These are phyloP conservation scores for Malacoraja senta DNA, from an alignment of 2,797 vertebrate genomes.

Conservation along the genomic window DNA sequence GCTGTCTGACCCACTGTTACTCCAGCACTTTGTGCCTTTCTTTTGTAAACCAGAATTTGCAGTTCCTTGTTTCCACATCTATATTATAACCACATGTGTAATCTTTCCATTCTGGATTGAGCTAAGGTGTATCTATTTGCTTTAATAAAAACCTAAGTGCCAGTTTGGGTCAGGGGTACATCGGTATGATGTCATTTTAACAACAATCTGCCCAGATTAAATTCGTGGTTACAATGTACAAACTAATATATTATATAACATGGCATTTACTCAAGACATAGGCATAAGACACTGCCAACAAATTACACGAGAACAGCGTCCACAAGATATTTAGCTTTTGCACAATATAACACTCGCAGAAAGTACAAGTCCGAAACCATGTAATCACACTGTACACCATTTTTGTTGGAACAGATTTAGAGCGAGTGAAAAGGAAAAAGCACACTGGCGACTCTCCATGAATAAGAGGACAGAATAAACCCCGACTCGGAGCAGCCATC, in stretches of 20 bases:
- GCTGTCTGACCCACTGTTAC: no score
- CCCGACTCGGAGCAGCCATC: constrained; percentile 58
- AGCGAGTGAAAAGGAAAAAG: not conserved
- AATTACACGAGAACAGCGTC: not conserved
- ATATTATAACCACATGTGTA: not conserved
- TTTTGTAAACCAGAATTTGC: no score
- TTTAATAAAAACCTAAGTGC: not conserved
- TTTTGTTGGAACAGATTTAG: not conserved
- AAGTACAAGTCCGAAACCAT: not conserved
- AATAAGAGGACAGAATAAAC: constrained; percentile 51
- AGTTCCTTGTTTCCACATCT: no score
- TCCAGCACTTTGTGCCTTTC: no score
- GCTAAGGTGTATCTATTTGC: not conserved
- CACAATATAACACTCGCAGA: not conserved
- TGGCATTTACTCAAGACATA: not conserved
- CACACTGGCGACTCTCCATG: constrained; percentile 48
- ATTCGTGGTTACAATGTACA: not conserved
- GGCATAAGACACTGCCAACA: not conserved
- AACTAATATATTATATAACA: not conserved
- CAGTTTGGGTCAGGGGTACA: not conserved
- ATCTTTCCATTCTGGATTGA: not conserved
- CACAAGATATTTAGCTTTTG: not conserved
- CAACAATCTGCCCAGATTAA: not conserved
- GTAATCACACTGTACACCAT: not conserved
- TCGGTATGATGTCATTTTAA: not conserved